These are phyloP conservation scores for Sebastes ruberrimus DNA, from an alignment of 2,797 vertebrate species.

Conservation along the genomic window DNA sequence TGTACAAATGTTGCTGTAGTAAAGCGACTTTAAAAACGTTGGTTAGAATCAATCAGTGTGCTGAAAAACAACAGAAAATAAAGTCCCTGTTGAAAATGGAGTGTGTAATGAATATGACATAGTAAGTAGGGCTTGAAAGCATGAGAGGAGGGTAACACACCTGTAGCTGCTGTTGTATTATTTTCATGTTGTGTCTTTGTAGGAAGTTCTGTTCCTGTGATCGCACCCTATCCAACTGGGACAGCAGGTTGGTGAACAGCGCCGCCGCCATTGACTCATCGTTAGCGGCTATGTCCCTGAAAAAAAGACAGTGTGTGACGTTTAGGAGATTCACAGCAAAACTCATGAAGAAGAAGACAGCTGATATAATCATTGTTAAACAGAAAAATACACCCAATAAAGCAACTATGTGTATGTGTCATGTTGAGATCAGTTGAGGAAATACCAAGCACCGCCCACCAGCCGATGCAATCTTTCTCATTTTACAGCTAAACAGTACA, in stretches of 20 bases:
- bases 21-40: not conserved
- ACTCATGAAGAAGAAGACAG: not conserved
- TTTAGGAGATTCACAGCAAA: not conserved
- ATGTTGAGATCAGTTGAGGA: too few species aligned
- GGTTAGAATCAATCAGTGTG: not conserved
- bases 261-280: constrained; percentile 91
- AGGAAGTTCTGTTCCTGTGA: constrained; percentile 93
- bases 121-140: not conserved
- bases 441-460: too few species aligned
- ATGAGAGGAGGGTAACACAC: constrained; percentile 62
- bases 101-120: not conserved
- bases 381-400: too few species aligned
- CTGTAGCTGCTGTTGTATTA: constrained; percentile 94
- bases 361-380: not conserved
- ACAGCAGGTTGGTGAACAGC: constrained; percentile 89
- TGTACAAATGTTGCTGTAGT: not conserved
- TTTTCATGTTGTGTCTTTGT: constrained; percentile 94
- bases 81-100: not conserved
- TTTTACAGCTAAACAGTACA: too few species aligned
- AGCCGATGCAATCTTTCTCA: too few species aligned
- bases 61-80: not conserved
- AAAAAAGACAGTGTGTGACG: not conserved
- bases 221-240: constrained; percentile 91
- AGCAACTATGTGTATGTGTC: not conserved
- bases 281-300: constrained; percentile 91